These are phyloP conservation scores for Cercopithecus mona DNA, from an alignment of 2,113 vertebrate genomes.

Conservation along the genomic window DNA sequence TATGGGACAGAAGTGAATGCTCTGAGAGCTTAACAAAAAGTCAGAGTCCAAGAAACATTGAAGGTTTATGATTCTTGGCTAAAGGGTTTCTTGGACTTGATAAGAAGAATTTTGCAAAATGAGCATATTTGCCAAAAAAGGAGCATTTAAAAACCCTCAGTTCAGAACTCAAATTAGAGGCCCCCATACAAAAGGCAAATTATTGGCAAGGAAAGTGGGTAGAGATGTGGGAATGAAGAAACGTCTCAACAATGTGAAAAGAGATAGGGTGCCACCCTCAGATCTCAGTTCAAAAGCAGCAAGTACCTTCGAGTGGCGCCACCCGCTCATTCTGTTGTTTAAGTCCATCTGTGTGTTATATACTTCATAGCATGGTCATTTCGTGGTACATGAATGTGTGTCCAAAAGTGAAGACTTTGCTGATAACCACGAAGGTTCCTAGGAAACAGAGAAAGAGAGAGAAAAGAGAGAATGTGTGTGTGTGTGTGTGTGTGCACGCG, in stretches of 20 bases:
- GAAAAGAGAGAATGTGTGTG: neutral
- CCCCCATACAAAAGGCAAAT: neutral
- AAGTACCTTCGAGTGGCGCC: no score
- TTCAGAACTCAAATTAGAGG: neutral
- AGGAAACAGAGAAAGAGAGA: neutral
- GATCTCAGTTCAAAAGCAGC: neutral
- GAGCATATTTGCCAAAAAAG: conserved; percentile 19
- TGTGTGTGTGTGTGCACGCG: neutral
- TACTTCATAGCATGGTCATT: neutral
- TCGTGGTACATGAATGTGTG: neutral
- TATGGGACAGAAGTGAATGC: neutral
- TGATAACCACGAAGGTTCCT: neutral
- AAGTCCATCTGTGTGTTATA: no score
- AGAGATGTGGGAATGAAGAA: neutral
- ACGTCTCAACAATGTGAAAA: neutral
- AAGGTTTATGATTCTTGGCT: neutral
- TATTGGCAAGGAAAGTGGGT: neutral
- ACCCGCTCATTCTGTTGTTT: neutral
- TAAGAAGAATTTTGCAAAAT: conserved; percentile 20
- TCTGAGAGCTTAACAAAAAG: neutral
- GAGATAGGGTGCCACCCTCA: neutral
- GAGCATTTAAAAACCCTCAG: neutral
- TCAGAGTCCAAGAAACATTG: neutral
- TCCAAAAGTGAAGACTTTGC: neutral
- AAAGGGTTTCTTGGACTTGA: neutral